Percentiles rank a stretch among this genome's conserved stretches.
Evolutionary conservation across 2,113 vertebrate species (phyloP).

Genomic region (Rhagologus leucostigma): DNA sequence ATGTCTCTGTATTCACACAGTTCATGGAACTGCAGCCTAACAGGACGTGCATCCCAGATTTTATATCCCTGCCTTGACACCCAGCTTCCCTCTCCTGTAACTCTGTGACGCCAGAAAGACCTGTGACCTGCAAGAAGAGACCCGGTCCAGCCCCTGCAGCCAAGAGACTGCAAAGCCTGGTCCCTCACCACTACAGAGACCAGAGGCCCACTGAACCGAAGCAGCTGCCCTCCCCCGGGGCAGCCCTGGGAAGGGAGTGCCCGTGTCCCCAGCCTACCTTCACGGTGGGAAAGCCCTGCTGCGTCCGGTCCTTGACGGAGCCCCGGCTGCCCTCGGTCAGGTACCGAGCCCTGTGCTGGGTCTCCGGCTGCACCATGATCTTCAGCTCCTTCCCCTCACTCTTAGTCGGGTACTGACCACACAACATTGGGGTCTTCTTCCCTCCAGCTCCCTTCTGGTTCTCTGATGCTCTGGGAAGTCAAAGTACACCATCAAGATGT

Average conservation of each 20-base stretch:
- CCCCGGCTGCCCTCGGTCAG: slow-evolving; percentile 97
- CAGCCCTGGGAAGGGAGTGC: neutral
- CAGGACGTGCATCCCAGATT: neutral
- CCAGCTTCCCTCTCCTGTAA: neutral
- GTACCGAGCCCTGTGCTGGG: slow-evolving; percentile 94
- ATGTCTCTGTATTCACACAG: neutral
- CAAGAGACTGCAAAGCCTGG: neutral
- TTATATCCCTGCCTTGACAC: accelerated
- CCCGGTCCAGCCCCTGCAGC: neutral
- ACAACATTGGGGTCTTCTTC: slow-evolving; percentile 87
- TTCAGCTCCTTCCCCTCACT: slow-evolving; percentile 95
- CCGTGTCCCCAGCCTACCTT: slow-evolving; percentile 75
- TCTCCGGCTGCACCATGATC: slow-evolving; percentile 95
- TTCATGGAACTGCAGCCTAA: neutral
- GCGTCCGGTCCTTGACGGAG: slow-evolving; percentile 94
- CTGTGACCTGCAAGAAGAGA: neutral
- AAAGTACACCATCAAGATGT: slow-evolving; percentile 65
- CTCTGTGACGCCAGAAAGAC: neutral
- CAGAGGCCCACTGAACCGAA: accelerated
- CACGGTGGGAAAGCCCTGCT: slow-evolving; percentile 94
- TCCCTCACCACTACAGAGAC: neutral
- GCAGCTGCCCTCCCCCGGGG: neutral
- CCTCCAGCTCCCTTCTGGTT: slow-evolving; percentile 76
- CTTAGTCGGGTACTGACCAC: slow-evolving; percentile 89
- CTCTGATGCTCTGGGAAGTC: slow-evolving; percentile 75